A percentile compares a stretch with the other conserved stretches of the same genome.
These are phyloP conservation scores for Onychostruthus taczanowskii DNA, from an alignment of 2,113 vertebrate species.

Conservation along the genomic window DNA sequence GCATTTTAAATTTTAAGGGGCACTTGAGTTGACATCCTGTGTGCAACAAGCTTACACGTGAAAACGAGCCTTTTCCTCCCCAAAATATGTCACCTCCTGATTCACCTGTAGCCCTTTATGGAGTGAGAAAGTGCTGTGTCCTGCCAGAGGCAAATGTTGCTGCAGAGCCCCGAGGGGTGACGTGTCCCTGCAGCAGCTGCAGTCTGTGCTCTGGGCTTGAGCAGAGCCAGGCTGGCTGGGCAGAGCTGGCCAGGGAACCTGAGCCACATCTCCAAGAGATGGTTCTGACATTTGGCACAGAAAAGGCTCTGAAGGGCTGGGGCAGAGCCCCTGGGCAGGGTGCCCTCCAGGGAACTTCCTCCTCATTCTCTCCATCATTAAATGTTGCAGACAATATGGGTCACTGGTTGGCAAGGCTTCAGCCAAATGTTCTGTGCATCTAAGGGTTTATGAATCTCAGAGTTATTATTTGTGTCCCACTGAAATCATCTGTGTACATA, in stretches of 20 bases:
- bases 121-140: not conserved
- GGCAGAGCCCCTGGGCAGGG: not conserved
- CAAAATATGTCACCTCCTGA: accelerated
- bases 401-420: not conserved
- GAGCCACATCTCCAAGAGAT: not conserved
- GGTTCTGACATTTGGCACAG: not conserved
- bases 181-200: not conserved
- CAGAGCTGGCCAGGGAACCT: not conserved
- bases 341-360: not conserved
- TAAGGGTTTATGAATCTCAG: not conserved
- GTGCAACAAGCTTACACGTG: not conserved
- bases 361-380: not conserved
- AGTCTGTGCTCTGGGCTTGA: not conserved
- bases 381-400: not conserved
- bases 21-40: not conserved
- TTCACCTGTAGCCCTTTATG: not conserved
- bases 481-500: not conserved
- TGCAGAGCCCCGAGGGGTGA: not conserved
- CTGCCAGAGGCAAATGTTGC: not conserved
- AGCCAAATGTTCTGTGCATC: not conserved
- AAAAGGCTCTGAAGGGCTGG: not conserved
- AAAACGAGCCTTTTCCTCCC: not conserved
- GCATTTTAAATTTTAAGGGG: not conserved
- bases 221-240: not conserved
- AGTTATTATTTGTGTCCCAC: not conserved